Evolutionary conservation across 1,140 invertebrate species (phyloP).

Genomic region (Drosophila ananassae): DNA sequence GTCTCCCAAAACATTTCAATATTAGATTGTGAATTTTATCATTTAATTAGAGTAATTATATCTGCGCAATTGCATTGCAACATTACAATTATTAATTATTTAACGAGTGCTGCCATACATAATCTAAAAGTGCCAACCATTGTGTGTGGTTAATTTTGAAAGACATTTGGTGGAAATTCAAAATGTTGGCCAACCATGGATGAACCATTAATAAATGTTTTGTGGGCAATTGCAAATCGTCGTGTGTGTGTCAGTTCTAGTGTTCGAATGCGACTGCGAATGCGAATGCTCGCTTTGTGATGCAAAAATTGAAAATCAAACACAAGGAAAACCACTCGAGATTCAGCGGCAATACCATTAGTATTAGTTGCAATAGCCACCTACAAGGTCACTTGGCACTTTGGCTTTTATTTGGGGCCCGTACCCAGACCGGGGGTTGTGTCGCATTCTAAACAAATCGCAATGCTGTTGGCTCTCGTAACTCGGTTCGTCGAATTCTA

Average conservation of each 20-base stretch:
- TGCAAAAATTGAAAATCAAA: constrained; percentile 77
- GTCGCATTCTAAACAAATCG: constrained; percentile 65
- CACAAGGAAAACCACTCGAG: constrained; percentile 79
- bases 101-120: constrained; percentile 10
- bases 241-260: not conserved
- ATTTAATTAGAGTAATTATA: constrained; percentile 39
- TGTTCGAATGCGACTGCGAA: not conserved
- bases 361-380: constrained; percentile 35
- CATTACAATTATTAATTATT: constrained; percentile 36
- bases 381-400: constrained; percentile 67
- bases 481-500: constrained; percentile 12
- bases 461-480: constrained; percentile 20
- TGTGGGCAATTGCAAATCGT: not conserved
- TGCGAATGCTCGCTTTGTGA: constrained; percentile 50
- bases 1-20: not conserved
- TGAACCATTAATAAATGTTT: constrained; percentile 22
- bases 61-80: constrained; percentile 13
- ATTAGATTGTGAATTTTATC: constrained; percentile 7
- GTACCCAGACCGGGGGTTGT: constrained; percentile 20
- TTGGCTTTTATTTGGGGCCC: constrained; percentile 77
- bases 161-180: constrained; percentile 20
- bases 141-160: constrained; percentile 1
- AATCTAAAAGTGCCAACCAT: constrained; percentile 19
- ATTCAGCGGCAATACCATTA: constrained; percentile 34
- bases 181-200: constrained; percentile 7